Evolutionary conservation across 2,113 vertebrate species (phyloP), one percentile per base, ranked within the genome.

Genomic region (Acanthisitta chloris): DNA sequence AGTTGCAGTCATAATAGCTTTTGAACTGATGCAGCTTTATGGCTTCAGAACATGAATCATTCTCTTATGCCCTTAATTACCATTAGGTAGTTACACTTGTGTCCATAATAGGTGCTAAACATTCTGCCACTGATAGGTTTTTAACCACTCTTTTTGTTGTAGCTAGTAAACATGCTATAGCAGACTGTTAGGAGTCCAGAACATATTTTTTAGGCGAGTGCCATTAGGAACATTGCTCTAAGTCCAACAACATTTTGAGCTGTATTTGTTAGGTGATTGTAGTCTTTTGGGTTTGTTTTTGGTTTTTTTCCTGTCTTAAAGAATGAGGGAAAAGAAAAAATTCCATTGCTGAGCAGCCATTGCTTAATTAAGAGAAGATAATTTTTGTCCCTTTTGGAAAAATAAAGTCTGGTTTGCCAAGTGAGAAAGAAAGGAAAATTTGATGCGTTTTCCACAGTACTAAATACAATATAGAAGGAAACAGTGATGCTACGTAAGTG

Each of bases 51-150:
- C 95, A 96, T 93, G 85, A 96, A 95, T 97, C 91, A 96, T 94
- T 97, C 97, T 88, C 88, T 67, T 97, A 72, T 71, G 54, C 71
- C 78, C 95, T 96, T 97, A 96, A 97, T 97, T 97, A 85, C 82
- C 15, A 6, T 87, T 57, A 92, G 70, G 92, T 96, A 93, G 81
- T 97, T 96, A 79, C 73, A 52, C 51, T 91, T 52, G 49, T 86
- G 74, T 86, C 77, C 89, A 64, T 96, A 96, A 96, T 97, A 85
- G 96, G 82, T 93, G 80, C 69, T 97, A 67, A 91, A 54, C 70
- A 34, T 93, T 95, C 74, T 62, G 89, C 91, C 48, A n/a, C 71
- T 88, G 79, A 65, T 74, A 66, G 86, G 59, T 94, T 98, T 96
- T 95, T 97, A 96, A 89, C 48, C 38, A 28, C 90, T 95, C 85